These are phyloP conservation scores for Oikopleura vanhoeffeni DNA, from an alignment of 23 tunicate genomes.

Conservation along the genomic window DNA sequence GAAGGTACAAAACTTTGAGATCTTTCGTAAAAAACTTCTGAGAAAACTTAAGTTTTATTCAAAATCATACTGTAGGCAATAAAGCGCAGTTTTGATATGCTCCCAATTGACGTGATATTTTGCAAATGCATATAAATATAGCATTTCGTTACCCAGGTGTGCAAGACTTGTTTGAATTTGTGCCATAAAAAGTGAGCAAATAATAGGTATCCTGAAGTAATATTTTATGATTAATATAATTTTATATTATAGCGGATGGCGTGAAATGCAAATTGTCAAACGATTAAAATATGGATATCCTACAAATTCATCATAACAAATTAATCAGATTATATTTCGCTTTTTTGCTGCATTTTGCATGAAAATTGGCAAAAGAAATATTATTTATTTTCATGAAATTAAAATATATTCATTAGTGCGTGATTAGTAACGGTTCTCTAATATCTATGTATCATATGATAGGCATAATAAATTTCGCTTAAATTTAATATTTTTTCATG, in stretches of 20 bases:
- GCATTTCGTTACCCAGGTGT: slow-evolving; percentile 72
- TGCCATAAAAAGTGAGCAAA: slow-evolving; percentile 60
- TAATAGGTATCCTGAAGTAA: slow-evolving; percentile 75
- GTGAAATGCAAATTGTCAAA: no score
- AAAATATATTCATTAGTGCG: no score
- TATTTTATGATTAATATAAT: slow-evolving; percentile 54
- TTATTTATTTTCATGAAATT: no score
- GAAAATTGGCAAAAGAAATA: no score
- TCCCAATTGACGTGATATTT: slow-evolving; percentile 56
- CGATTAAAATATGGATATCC: no score
- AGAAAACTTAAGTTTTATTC: no score
- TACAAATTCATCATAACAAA: no score
- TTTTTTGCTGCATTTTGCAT: no score
- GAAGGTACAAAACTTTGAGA: no score
- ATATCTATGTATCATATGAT: slow-evolving; percentile 75
- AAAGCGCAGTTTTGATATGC: slow-evolving; percentile 50
- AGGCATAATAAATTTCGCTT: slow-evolving; percentile 76
- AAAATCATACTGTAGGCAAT: slow-evolving; percentile 54
- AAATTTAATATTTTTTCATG: slow-evolving; percentile 32
- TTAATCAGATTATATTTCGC: no score
- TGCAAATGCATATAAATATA: slow-evolving; percentile 68
- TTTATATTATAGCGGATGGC: no score
- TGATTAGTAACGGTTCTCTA: slow-evolving; percentile 15
- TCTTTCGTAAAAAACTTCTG: no score
- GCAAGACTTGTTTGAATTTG: slow-evolving; percentile 22